Base-by-base conservation (phyloP, 1,140 invertebrate species). In the Drosophila ironensis region DNA sequence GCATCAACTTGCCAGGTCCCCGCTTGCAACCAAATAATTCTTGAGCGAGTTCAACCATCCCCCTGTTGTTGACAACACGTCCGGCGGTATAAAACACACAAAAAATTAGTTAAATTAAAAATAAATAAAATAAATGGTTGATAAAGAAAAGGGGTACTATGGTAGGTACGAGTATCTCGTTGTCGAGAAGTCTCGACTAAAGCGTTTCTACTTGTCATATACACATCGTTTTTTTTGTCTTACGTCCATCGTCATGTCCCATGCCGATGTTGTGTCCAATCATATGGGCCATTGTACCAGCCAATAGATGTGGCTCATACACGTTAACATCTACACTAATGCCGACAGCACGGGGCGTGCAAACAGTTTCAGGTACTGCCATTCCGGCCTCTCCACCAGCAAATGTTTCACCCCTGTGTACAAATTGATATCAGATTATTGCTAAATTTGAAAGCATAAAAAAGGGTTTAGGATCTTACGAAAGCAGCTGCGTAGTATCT, bases 191-290 rank as follows among this genome's bases (percentile, higher is more conserved):
- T n/a, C n/a, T n/a, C n/a, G n/a, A n/a, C n/a, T n/a, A n/a, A n/a
- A n/a, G n/a, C n/a, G n/a, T n/a, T 16, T 1, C 8, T 5, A 46
- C 16, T 75, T 92, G n/a, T n/a, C n/a, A n/a, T n/a, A n/a, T n/a
- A n/a, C n/a, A n/a, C n/a, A n/a, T n/a, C n/a, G n/a, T n/a, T n/a
- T n/a, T n/a, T n/a, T n/a, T n/a, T n/a, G n/a, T n/a, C 92, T 94
- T 91, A 93, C 96, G 92, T 51, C 94, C 95, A 77, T 97, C 96
- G 90, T 98, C 97, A 91, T 99, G 98, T 1, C 94, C 94, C 95
- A 98, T 96, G 88, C 98, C 97, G 66, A 99, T 95, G 90, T 98
- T 98, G 84, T 99, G 98, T 11, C 97, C 97, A 74, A 98, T 97
- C 97, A 98, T 98, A 89, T 99, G 97, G 7, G 97, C 96, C 94